phyloP scores from a whole-genome alignment of 2,797 vertebrate species.

The Acipenser ruthenus region DNA sequence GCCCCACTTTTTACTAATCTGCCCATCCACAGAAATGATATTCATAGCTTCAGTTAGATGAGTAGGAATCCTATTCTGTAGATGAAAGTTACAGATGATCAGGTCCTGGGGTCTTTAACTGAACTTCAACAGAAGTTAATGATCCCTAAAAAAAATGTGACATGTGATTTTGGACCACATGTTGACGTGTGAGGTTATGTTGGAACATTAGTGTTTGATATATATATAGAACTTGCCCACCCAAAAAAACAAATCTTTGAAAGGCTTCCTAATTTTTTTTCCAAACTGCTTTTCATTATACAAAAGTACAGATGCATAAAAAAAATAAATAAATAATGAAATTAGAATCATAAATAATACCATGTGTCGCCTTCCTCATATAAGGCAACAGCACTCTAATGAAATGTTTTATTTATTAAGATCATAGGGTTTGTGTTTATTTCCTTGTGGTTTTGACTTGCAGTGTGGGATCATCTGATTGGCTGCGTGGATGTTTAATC shows the following conservation, averaged over 20 bases:
- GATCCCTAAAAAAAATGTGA: constrained; percentile 9
- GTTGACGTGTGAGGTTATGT: constrained; percentile 16
- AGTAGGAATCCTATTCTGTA: constrained; percentile 13
- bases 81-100: constrained; percentile 10
- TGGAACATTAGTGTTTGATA: constrained; percentile 11
- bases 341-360: background rate
- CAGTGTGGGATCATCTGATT: constrained; percentile 12
- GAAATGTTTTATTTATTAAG: constrained; percentile 14
- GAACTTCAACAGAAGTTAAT: constrained; percentile 13
- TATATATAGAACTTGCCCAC: background rate
- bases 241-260: background rate
- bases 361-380: constrained; percentile 10
- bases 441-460: constrained; percentile 25
- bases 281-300: constrained; percentile 11
- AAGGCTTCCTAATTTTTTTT: background rate
- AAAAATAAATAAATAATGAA: background rate
- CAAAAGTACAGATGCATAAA: background rate
- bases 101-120: constrained; percentile 12
- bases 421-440: constrained; percentile 24
- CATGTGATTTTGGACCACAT: constrained; percentile 12
- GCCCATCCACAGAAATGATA: background rate
- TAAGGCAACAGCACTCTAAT: constrained; percentile 8
- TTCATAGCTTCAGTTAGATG: constrained; percentile 10
- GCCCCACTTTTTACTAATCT: too few species aligned
- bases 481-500: constrained; percentile 23